Evolutionary conservation across 2,113 vertebrate genomes (phyloP).

Genomic region (Xenotilapia longispinis): DNA sequence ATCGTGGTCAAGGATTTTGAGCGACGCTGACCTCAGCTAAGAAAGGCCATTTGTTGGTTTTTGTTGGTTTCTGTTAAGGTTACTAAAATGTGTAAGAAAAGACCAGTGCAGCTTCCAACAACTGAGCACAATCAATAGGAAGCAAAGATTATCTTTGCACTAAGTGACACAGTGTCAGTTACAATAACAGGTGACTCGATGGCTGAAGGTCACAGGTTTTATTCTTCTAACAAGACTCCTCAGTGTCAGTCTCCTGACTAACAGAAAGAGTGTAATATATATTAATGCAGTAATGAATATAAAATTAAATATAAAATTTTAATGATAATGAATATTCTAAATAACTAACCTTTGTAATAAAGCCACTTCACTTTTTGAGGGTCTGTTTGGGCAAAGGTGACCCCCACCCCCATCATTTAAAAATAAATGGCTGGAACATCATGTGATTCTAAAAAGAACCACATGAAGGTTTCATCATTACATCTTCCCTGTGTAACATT

Average conservation of each 20-base stretch:
- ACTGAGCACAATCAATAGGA: neutral
- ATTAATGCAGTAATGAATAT: neutral
- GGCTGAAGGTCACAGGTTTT: neutral
- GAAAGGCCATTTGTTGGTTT: neutral
- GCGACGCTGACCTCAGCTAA: neutral
- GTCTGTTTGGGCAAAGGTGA: neutral
- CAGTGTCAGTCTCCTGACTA: neutral
- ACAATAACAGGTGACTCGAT: neutral
- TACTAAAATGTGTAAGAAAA: neutral
- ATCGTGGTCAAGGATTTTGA: neutral
- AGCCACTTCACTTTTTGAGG: neutral
- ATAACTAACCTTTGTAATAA: neutral
- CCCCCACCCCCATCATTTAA: neutral
- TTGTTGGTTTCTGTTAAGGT: neutral
- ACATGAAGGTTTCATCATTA: neutral
- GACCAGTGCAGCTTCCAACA: neutral
- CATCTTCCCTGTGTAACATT: neutral
- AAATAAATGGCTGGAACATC: neutral
- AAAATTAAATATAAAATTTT: neutral
- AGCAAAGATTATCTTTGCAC: neutral
- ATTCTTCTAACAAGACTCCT: neutral
- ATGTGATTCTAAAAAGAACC: neutral
- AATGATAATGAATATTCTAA: neutral
- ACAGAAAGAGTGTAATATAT: neutral
- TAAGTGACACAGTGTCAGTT: neutral